Percentiles rank a stretch among this genome's conserved stretches.
Evolutionary conservation across 2,797 vertebrate genomes (phyloP).

Genomic region (Silurus aristotelis): DNA sequence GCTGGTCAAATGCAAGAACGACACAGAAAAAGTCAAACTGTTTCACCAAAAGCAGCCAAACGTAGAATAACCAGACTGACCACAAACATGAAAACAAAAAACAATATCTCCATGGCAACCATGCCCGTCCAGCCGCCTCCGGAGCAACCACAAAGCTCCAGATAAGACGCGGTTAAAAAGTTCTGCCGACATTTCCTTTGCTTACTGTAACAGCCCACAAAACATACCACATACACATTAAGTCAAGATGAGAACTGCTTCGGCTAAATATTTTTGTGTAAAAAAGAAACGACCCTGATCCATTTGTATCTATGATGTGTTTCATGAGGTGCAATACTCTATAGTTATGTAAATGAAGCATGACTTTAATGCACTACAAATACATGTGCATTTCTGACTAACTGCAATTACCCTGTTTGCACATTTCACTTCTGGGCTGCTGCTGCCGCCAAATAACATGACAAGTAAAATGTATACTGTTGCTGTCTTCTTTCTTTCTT

Average conservation of each 20-base stretch:
- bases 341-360: conserved; percentile 24
- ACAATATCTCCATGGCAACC: conserved; percentile 59
- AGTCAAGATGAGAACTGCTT: conserved; percentile 6
- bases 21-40: neutral
- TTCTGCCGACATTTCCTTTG: conserved; percentile 28
- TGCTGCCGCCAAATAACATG: neutral
- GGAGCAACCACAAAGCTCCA: conserved; percentile 22
- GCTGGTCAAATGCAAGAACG: neutral
- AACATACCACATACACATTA: conserved; percentile 34
- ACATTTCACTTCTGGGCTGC: neutral
- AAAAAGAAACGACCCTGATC: neutral
- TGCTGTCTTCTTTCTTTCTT: neutral
- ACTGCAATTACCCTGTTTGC: conserved; percentile 14
- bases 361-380: neutral
- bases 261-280: neutral
- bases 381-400: neutral
- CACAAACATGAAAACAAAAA: conserved; percentile 51
- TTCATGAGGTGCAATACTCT: neutral
- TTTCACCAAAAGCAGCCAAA: conserved; percentile 5
- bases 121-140: conserved; percentile 27
- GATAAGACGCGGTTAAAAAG: conserved; percentile 30
- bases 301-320: neutral
- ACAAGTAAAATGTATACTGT: neutral
- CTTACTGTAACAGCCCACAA: conserved; percentile 27
- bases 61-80: conserved; percentile 10